Conservation (phyloP, 2,113 vertebrate genomes). For the Alexandromys fortis region DNA sequence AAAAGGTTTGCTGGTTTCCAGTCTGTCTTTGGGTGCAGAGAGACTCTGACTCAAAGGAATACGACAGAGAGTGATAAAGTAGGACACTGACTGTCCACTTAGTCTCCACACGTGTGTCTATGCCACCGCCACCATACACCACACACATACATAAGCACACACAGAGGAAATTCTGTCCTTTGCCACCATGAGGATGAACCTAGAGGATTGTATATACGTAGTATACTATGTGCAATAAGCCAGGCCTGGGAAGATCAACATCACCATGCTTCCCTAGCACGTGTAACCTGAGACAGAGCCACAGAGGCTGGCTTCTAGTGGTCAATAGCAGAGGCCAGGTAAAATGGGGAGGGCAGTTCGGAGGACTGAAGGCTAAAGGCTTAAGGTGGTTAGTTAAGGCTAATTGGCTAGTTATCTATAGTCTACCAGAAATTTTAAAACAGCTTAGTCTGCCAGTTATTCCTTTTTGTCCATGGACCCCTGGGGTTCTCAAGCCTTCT, state of each 20-base stretch:
- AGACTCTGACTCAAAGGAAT: neutral
- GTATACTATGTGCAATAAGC: neutral
- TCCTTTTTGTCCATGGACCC: neutral
- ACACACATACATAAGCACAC: neutral
- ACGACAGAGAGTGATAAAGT: neutral
- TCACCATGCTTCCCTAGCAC: neutral
- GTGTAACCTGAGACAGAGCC: neutral
- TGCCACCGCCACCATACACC: neutral
- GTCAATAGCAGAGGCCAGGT: neutral
- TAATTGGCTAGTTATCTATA: neutral
- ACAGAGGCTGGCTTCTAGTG: neutral
- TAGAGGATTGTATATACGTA: neutral
- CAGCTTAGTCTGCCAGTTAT: neutral
- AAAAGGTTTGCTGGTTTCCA: neutral
- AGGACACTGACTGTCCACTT: neutral
- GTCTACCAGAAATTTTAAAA: neutral
- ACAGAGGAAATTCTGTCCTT: neutral
- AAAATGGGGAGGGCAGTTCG: neutral
- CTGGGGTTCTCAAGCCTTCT: neutral
- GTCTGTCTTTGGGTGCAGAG: neutral
- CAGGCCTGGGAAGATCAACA: neutral
- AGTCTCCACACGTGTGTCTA: neutral
- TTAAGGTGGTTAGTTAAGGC: neutral
- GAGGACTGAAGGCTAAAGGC: neutral
- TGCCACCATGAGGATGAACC: neutral